phyloP scores from a whole-genome alignment of 2,113 vertebrate genomes.

The Cranoglanis bouderius region DNA sequence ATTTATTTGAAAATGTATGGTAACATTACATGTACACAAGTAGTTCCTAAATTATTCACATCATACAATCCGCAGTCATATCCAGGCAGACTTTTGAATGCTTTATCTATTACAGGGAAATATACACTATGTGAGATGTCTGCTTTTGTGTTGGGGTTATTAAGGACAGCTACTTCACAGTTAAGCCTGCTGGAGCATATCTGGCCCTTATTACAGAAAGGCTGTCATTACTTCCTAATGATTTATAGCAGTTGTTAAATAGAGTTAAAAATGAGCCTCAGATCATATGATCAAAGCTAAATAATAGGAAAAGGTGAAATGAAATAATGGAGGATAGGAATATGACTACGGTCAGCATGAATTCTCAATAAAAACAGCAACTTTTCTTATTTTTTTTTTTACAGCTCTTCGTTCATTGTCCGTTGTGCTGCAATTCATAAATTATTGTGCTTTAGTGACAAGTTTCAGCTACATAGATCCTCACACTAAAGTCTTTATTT shows the following conservation, averaged over 20 bases:
- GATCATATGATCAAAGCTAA: conserved; percentile 40
- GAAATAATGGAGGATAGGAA: not conserved
- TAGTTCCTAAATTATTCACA: not conserved
- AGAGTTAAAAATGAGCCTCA: conserved; percentile 18
- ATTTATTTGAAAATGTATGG: not conserved
- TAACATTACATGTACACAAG: not conserved
- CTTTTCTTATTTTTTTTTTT: not conserved
- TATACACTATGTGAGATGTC: not conserved
- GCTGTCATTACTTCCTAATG: conserved; percentile 18
- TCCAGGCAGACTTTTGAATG: not conserved
- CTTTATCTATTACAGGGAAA: not conserved
- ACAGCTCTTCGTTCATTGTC: not conserved
- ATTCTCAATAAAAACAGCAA: not conserved
- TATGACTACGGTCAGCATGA: no score
- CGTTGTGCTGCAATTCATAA: not conserved
- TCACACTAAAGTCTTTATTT: not conserved
- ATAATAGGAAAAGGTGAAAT: conserved; percentile 10
- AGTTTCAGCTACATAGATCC: not conserved
- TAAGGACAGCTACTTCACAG: conserved; percentile 11
- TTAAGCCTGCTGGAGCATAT: not conserved
- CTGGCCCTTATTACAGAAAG: conserved; percentile 11
- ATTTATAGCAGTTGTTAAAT: conserved; percentile 41
- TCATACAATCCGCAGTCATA: not conserved
- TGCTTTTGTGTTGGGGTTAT: not conserved
- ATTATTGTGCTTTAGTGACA: not conserved